These are phyloP conservation scores for Cylloceria caligata DNA, from an alignment of 2,888 invertebrate genomes.

Conservation along the genomic window DNA sequence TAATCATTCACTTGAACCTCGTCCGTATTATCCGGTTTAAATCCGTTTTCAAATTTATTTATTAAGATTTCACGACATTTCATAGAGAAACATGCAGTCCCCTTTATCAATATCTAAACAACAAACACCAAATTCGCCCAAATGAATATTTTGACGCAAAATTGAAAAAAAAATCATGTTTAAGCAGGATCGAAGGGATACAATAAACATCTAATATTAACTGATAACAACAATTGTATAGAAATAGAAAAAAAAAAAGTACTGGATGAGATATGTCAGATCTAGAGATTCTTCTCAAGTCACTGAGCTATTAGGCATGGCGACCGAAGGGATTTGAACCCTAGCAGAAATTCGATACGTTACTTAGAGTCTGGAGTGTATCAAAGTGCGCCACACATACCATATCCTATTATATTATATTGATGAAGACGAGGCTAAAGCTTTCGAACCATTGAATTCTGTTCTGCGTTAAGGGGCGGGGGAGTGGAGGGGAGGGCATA, in stretches of 20 bases:
- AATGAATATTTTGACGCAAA: too few species aligned
- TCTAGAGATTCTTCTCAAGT: slow-evolving; percentile 10
- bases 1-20: too few species aligned
- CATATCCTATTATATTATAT: slow-evolving; percentile 51
- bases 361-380: slow-evolving; percentile 18
- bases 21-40: too few species aligned
- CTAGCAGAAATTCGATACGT: slow-evolving; percentile 49
- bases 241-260: neutral
- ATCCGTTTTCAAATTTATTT: too few species aligned
- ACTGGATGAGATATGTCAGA: neutral
- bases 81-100: too few species aligned
- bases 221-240: neutral
- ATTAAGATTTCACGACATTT: too few species aligned
- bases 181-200: too few species aligned
- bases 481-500: slow-evolving; percentile 1
- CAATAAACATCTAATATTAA: neutral
- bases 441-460: slow-evolving; percentile 48
- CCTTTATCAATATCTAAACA: too few species aligned
- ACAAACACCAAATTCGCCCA: too few species aligned
- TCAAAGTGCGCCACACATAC: slow-evolving; percentile 40
- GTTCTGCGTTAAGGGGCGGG: slow-evolving; percentile 23
- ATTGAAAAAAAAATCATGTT: too few species aligned
- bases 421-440: slow-evolving; percentile 41
- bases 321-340: slow-evolving; percentile 48
- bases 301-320: slow-evolving; percentile 24